These are phyloP conservation scores for Calameuta pallipes DNA, from an alignment of 2,888 invertebrate species.

Conservation along the genomic window DNA sequence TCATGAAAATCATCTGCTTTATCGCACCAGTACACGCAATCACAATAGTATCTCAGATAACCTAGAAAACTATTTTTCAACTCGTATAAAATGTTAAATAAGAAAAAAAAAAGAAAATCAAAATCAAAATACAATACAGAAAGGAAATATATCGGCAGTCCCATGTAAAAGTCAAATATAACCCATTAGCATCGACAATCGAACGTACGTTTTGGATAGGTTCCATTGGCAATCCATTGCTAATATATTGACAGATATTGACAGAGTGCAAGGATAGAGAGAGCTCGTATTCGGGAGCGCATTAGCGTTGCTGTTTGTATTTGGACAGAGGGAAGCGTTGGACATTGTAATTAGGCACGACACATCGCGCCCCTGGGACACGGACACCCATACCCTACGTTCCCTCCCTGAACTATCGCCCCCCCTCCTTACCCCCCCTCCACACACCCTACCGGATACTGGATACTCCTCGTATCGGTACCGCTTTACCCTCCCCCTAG, in stretches of 20 bases:
- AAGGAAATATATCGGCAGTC: too few species aligned
- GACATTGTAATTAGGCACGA: constrained; percentile 65
- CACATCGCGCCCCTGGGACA: constrained; percentile 63
- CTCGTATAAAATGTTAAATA: too few species aligned
- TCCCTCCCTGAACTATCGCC: neutral
- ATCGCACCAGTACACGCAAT: too few species aligned
- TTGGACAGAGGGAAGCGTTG: constrained; percentile 57
- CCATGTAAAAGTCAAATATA: too few species aligned
- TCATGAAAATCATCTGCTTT: too few species aligned
- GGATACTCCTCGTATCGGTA: constrained; percentile 23
- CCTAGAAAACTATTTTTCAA: too few species aligned
- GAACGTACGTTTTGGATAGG: too few species aligned
- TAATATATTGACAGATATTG: constrained; percentile 52
- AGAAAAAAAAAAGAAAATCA: too few species aligned
- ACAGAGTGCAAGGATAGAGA: constrained; percentile 31
- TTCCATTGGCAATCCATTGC: too few species aligned
- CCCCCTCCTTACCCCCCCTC: neutral
- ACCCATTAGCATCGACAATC: too few species aligned
- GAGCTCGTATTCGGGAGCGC: constrained; percentile 33
- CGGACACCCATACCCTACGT: constrained; percentile 12
- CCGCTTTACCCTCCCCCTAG: constrained; percentile 12
- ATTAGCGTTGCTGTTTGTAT: constrained; percentile 61
- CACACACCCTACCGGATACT: constrained; percentile 9
- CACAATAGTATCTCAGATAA: too few species aligned
- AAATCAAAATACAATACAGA: too few species aligned